Base-by-base conservation (phyloP, 2,888 invertebrate species). In the Thysanoteuthis rhombus region DNA sequence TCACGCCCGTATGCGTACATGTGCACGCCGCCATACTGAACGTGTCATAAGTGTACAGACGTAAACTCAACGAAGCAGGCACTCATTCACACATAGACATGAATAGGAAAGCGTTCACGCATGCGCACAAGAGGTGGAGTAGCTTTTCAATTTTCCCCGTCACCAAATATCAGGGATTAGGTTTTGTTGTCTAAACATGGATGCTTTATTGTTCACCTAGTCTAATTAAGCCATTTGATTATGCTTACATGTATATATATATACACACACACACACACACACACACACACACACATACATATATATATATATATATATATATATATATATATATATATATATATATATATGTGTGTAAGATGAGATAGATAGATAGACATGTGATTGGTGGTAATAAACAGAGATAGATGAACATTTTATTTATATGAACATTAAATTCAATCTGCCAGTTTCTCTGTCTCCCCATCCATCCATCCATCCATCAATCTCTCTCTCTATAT, bases 281-380 rank as follows among this genome's bases (percentile, higher is more conserved):
- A 90, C 22, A 90, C 22, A 90, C 22, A 90, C 22, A 90, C n/a
- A 90, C n/a, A 90, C 8, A 12, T 42, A 42, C 42, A 42, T 42
- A 42, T n/a, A n/a, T n/a, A 90, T 90, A 90, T 90, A 90, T 89
- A 89, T 89, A 90, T 90, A 90, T 38, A 22, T 90, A 90, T 38
- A 90, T 38, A 90, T 38, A 90, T 38, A 90, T 90, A 90, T 90
- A 90, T 39, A 90, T 1, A 28, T 38, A 39, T 90, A 39, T 90
- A 19, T 42, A 42, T 42, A 42, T 42, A 6, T 42, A 42, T 42
- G 42, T 12, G 8, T 42, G n/a, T n/a, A n/a, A n/a, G n/a, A n/a
- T n/a, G n/a, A n/a, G n/a, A n/a, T n/a, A n/a, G n/a, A n/a, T n/a
- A n/a, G n/a, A n/a, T n/a, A n/a, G n/a, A n/a, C n/a, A n/a, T n/a